A percentile compares a stretch with the other conserved stretches of the same genome.
These are phyloP conservation scores for Fistularia commersonii DNA, from an alignment of 2,797 vertebrate genomes.

Conservation along the genomic window DNA sequence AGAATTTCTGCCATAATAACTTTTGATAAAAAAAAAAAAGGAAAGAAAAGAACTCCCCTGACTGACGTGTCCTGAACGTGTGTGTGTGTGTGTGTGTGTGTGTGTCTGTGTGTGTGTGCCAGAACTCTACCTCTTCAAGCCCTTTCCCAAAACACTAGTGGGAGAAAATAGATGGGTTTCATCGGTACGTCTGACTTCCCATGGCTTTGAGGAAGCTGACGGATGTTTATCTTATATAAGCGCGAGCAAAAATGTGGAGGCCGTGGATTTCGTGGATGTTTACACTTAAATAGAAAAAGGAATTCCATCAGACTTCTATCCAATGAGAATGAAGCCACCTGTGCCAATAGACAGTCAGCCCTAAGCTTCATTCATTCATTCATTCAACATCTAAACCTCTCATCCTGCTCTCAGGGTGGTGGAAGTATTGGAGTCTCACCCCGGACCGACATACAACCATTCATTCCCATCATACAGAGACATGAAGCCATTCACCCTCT, in stretches of 20 bases:
- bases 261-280: conserved; percentile 4
- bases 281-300: background rate
- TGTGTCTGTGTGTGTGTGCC: background rate
- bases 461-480: too few relatives aligned
- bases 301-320: background rate
- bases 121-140: conserved; percentile 12
- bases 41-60: background rate
- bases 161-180: conserved; percentile 12
- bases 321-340: too few relatives aligned
- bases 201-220: conserved; percentile 43
- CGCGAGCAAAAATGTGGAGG: conserved; percentile 4
- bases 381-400: too few relatives aligned
- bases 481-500: too few relatives aligned
- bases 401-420: too few relatives aligned
- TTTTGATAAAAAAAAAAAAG: conserved; percentile 13
- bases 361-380: too few relatives aligned
- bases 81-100: background rate
- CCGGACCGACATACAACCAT: too few relatives aligned
- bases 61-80: conserved; percentile 1
- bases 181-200: conserved; percentile 39
- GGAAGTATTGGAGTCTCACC: too few relatives aligned
- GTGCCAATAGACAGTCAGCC: too few relatives aligned
- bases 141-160: background rate
- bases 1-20: conserved; percentile 10
- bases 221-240: conserved; percentile 37